phyloP scores from a whole-genome alignment of 2,113 vertebrate genomes.

The Rana temporaria region DNA sequence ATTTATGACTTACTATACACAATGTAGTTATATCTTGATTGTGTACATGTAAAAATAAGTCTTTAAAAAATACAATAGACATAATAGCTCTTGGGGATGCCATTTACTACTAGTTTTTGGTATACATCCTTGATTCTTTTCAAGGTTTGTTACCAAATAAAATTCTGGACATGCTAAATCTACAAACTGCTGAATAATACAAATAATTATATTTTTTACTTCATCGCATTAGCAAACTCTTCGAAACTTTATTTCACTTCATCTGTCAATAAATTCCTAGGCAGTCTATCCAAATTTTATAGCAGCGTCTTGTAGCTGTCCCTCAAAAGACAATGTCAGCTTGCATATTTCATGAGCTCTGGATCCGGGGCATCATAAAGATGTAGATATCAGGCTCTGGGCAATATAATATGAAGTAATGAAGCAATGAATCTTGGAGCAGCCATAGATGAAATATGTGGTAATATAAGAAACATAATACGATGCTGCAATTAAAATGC shows the following conservation, averaged over 20 bases:
- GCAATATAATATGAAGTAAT: slow-evolving; percentile 55
- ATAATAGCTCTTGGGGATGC: not conserved
- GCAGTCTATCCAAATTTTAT: slow-evolving; percentile 46
- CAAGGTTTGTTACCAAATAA: not conserved
- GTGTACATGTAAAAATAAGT: too few species aligned
- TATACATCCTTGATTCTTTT: not conserved
- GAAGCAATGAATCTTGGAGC: slow-evolving; percentile 54
- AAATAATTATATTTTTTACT: slow-evolving; percentile 16
- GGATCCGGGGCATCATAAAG: slow-evolving; percentile 51
- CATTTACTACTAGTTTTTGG: not conserved
- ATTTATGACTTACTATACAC: too few species aligned
- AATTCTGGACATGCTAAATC: not conserved
- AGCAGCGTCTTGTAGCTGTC: slow-evolving; percentile 51
- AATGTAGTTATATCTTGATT: too few species aligned
- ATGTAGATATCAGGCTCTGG: slow-evolving; percentile 50
- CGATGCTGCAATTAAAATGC: slow-evolving; percentile 40
- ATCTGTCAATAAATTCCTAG: slow-evolving; percentile 47
- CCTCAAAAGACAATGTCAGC: slow-evolving; percentile 53
- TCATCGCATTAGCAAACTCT: slow-evolving; percentile 34
- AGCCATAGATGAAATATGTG: slow-evolving; percentile 44
- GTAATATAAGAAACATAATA: slow-evolving; percentile 45
- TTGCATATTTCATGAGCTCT: slow-evolving; percentile 51
- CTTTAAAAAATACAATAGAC: not conserved
- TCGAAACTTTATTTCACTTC: slow-evolving; percentile 50
- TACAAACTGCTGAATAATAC: slow-evolving; percentile 25